Evolutionary conservation across 2,888 invertebrate species (phyloP).

Genomic region (Nipponacmea schrenckii): DNA sequence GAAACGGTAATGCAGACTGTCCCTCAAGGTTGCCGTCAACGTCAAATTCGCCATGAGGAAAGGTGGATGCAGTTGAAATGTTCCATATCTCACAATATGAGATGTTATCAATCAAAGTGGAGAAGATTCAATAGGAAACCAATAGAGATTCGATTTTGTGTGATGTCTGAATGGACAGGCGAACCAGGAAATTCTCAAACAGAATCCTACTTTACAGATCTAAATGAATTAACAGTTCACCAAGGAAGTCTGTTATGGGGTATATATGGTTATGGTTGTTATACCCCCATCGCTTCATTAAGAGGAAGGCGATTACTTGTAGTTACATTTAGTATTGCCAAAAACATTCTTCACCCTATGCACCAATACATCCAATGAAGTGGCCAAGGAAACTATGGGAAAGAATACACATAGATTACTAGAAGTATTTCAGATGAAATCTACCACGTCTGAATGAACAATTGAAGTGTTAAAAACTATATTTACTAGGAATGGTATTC

Average conservation of each 20-base stretch:
- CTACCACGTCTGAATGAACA: slow-evolving; percentile 30
- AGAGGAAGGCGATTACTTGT: slow-evolving; percentile 46
- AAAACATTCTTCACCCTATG: slow-evolving; percentile 31
- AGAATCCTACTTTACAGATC: slow-evolving; percentile 21
- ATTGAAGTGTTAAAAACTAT: slow-evolving; percentile 34
- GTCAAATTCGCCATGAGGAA: too few relatives aligned
- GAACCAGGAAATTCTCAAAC: neutral
- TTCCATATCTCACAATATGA: slow-evolving; percentile 40
- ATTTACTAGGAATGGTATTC: slow-evolving; percentile 47
- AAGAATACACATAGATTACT: slow-evolving; percentile 67
- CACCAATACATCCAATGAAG: slow-evolving; percentile 41
- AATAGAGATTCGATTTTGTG: slow-evolving; percentile 22
- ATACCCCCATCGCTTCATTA: neutral
- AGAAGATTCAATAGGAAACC: slow-evolving; percentile 21
- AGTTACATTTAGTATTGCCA: slow-evolving; percentile 38
- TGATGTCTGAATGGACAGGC: slow-evolving; percentile 23
- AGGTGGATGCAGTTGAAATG: slow-evolving; percentile 19
- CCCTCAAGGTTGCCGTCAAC: slow-evolving; percentile 47
- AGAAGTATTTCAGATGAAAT: slow-evolving; percentile 48
- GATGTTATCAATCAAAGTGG: slow-evolving; percentile 37
- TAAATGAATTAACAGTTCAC: slow-evolving; percentile 33
- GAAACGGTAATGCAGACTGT: slow-evolving; percentile 56
- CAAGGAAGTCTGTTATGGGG: slow-evolving; percentile 42
- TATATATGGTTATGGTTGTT: slow-evolving; percentile 17
- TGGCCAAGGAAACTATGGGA: slow-evolving; percentile 51